Evolutionary conservation across 2,888 invertebrate species (phyloP), one percentile per base, ranked within the genome.

Genomic region (Drosophila anomalata): DNA sequence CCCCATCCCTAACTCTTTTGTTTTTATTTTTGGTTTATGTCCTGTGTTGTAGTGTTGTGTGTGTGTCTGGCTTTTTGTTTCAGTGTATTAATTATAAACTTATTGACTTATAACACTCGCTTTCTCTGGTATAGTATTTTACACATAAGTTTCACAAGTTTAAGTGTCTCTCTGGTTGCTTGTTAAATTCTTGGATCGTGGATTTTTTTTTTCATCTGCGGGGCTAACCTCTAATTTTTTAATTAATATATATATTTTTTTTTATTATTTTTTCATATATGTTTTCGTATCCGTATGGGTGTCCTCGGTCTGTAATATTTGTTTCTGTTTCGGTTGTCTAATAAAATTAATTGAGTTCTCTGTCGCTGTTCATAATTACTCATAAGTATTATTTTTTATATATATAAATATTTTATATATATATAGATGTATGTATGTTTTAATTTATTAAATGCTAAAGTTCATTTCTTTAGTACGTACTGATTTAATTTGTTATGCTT

Each of bases 111-210:
- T 54, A 48, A 82, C 61, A 47, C 46, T 46, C 53, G 55, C 70
- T 51, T 65, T 60, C 47, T 50, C 61, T 67, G 59, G 44, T 67
- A 60, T 57, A 78, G 52, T 81, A 83, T 76, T 77, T 83, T 81
- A 83, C 80, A 87, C 58, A 44, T 22, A 81, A 77, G 69, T 77
- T 76, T 71, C 44, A 44, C 44, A 22, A 44, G 52, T 56, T 56
- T 72, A 44, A 41, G 53, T 57, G 61, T 50, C 62, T 58, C 48
- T 59, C 66, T 59, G 58, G 59, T 65, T 55, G 48, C 63, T 75
- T 9, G 62, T 79, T 85, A 87, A 87, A 87, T 87, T 87, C 82
- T 73, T 79, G 77, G 70, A 81, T 79, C 73, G 58, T 78, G 82
- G 73, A 67, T 77, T 76, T 53, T 7, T 26, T 26, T 26, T 26